A percentile compares a stretch with the other conserved stretches of the same genome.
phyloP scores from a whole-genome alignment of 2,113 vertebrate species.

The Acrocephalus arundinaceus region DNA sequence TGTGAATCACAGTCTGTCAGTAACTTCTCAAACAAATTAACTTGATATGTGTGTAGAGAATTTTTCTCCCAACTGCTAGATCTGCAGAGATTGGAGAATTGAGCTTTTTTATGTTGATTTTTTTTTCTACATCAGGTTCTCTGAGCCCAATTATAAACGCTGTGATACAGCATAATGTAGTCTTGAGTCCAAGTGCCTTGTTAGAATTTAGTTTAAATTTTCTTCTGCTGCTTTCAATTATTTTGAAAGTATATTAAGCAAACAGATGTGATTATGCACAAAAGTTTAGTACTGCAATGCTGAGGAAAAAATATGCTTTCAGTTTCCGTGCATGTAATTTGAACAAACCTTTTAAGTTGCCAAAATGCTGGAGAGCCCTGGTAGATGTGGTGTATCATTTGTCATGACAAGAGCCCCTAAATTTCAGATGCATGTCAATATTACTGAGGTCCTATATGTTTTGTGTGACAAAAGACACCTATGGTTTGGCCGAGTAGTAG shows the following conservation, averaged over 20 bases:
- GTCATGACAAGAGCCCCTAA: not conserved
- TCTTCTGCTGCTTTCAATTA: not conserved
- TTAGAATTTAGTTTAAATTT: not conserved
- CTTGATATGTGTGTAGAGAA: conserved; percentile 10
- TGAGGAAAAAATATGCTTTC: not conserved
- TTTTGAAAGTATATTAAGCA: not conserved
- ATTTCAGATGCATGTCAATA: not conserved
- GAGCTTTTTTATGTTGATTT: not conserved
- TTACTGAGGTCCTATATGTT: not conserved
- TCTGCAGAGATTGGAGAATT: not conserved
- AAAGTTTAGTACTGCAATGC: not conserved
- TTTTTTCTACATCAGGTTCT: not conserved
- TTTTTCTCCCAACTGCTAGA: not conserved
- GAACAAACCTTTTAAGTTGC: not conserved
- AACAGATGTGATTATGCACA: not conserved
- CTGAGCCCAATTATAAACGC: not conserved
- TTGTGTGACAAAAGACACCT: not conserved
- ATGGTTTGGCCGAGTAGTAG: not conserved
- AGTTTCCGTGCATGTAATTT: not conserved
- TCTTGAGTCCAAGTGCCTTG: not conserved
- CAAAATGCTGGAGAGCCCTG: not conserved
- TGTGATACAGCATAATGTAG: not conserved
- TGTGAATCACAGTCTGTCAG: conserved; percentile 6
- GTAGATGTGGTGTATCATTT: not conserved
- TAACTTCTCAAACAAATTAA: conserved; percentile 35